Evolutionary conservation across 2,113 vertebrate genomes (phyloP), one percentile per base, ranked within the genome.

Genomic region (Addax nasomaculatus): DNA sequence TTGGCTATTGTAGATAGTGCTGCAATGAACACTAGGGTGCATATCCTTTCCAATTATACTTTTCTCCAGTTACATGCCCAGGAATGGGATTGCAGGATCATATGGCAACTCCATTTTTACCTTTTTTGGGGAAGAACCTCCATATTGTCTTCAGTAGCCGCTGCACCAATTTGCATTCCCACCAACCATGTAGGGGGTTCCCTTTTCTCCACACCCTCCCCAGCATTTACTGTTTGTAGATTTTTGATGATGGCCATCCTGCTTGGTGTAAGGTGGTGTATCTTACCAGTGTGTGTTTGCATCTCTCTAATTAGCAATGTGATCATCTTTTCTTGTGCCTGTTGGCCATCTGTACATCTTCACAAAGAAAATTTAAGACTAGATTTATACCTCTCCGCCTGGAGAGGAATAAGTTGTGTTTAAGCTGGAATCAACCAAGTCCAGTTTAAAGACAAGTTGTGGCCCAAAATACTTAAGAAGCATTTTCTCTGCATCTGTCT

Each of bases 401-500:
- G 43, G 36, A 73, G n/a, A 73, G 21, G 21, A 25, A 73, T 73
- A 73, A 73, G 39, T 3, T 39, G 67, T 73, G 67, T 12, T 73
- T 73, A 39, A 73, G 19, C 36, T 36, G 36, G n/a, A 73, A 39
- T 27, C 36, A 80, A 79, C n/a, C 33, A 91, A 14, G 57, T 90
- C 30, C 49, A 89, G 8, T 90, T 95, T 84, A 62, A 92, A 67
- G 57, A 27, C 33, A 87, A 76, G 76, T 83, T 97, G 51, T 94
- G 39, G 57, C 57, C 85, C 36, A 11, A 92, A 97, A 93, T 62
- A 36, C 58, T 43, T 91, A 27, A 86, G 57, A 19, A 90, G 39
- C 33, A 45, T 23, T 79, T 94, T 62, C 49, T 86, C 85, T 91
- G 85, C 70, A 96, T 79, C 86, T 96, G 70, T 84, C 76, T 96